Evolutionary conservation across 2,888 invertebrate species (phyloP), one percentile per base, ranked within the genome.

Genomic region (Drosophila mulleri): DNA sequence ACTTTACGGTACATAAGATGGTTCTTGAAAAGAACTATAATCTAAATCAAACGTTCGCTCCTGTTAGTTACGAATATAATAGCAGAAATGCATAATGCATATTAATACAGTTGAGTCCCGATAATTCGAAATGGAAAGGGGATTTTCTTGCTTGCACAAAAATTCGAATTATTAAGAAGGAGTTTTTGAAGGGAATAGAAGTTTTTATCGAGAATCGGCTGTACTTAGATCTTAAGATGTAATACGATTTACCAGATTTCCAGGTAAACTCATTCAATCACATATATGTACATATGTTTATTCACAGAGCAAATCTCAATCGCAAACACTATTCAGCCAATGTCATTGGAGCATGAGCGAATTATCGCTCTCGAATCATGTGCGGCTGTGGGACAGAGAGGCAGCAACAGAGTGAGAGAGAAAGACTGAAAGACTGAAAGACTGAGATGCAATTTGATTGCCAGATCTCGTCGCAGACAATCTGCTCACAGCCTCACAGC

Each of bases 401-500:
- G 7, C 29, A 29, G 29, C 7, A 7, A 29, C 29, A 29, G 29
- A 29, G 29, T 29, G 12, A 18, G 14, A 8, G 52, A 2, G 26
- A 26, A n/a, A 6, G n/a, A n/a, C n/a, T 3, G 52, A 3, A 12
- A 18, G 14, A n/a, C n/a, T 5, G 26, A 26, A 26, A 16, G 50
- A 18, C n/a, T n/a, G 35, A 50, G 50, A 18, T 72, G 83, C 69
- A 67, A 79, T 82, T 65, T 70, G 52, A 65, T 73, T 86, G 81
- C 78, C 79, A 67, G 52, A 37, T 37, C 37, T 37, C 37, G 18
- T 12, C 18, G 1, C 56, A n/a, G 39, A 54, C 26, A 45, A 16
- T 20, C 39, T 26, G 26, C 53, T 47, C 44, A 39, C 59, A 60
- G 32, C 20, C 59, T 62, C 60, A 18, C 32, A 48, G 56, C 62